Base-by-base conservation (phyloP, 92 coral and sea anemone genomes). In the Porites divaricata region DNA sequence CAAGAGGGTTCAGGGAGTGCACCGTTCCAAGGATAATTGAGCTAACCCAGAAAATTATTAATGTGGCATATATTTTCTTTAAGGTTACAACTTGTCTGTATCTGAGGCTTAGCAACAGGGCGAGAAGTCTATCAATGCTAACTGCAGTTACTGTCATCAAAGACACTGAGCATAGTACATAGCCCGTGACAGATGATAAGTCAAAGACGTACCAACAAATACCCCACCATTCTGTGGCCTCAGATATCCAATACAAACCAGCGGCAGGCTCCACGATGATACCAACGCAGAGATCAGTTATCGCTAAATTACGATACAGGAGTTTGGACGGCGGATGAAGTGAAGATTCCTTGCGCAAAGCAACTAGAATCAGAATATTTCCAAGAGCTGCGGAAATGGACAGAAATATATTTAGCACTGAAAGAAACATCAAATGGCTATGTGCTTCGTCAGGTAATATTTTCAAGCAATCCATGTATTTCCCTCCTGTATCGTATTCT, bases 321-420 rank as follows among this genome's bases (percentile, higher is more conserved):
- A 78, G 83, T 51, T 63, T 78, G 83, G 83, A 78, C 51, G 83
- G 83, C 49, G 63, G 73, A 66, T 50, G 74, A 21, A 78, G 71
- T 15, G 83, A 78, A 61, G 73, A 11, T 12, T 9, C 50, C 35
- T 66, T 63, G 61, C 26, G 73, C 35, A 78, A 58, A 20, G 83
- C 83, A 14, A 51, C 71, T 11, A 78, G 67, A 73, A 78, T 51
- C 48, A 78, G 83, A 35, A 8, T 50, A 17, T 78, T 78, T 4
- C 72, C 83, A 16, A 78, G 61, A 62, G 20, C 19, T 35, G 83
- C 83, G 20, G 61, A 49, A 41, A 78, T 61, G 72, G 83, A 78
- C 57, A 78, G 72, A 50, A 78, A 19, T 62, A 78, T 49, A 15
- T 78, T 78, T 22, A 65, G 24, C 19, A 65, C 70, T 65, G 70